phyloP scores from a whole-genome alignment of 2,113 vertebrate genomes.

The Hoplias malabaricus region DNA sequence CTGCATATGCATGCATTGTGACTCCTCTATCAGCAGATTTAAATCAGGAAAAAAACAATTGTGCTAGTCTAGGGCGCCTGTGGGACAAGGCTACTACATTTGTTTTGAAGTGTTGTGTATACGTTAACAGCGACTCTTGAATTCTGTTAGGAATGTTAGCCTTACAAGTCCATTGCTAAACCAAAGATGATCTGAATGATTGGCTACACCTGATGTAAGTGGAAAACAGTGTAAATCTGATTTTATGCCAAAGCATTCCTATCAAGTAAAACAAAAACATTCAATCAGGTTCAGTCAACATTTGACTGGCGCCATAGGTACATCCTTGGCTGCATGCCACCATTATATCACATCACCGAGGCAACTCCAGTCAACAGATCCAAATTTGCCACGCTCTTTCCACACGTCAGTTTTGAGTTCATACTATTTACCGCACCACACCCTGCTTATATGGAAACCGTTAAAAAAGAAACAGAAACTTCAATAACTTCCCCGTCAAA shows the following conservation, averaged over 20 bases:
- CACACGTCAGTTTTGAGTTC: conserved; percentile 19
- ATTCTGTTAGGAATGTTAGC: too few relatives aligned
- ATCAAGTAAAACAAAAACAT: background rate
- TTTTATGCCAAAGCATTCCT: background rate
- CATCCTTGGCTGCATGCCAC: conserved; percentile 16
- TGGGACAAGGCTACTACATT: too few relatives aligned
- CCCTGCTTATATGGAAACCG: conserved; percentile 17
- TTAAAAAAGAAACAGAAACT: conserved; percentile 29
- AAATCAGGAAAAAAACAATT: too few relatives aligned
- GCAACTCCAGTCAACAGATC: conserved; percentile 16
- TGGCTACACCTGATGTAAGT: too few relatives aligned
- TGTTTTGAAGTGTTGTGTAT: too few relatives aligned
- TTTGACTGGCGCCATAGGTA: background rate
- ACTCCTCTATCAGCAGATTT: too few relatives aligned
- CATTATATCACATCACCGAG: background rate
- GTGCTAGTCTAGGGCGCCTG: too few relatives aligned
- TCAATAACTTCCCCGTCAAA: background rate
- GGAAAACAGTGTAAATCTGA: too few relatives aligned
- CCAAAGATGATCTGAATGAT: too few relatives aligned
- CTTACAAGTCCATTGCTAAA: too few relatives aligned
- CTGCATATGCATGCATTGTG: too few relatives aligned
- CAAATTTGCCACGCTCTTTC: background rate
- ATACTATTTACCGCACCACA: conserved; percentile 15
- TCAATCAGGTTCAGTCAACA: background rate
- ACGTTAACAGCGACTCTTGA: too few relatives aligned